These are phyloP conservation scores for Sceliomorpha sp. DNA, from an alignment of 2,888 invertebrate genomes.

Conservation along the genomic window DNA sequence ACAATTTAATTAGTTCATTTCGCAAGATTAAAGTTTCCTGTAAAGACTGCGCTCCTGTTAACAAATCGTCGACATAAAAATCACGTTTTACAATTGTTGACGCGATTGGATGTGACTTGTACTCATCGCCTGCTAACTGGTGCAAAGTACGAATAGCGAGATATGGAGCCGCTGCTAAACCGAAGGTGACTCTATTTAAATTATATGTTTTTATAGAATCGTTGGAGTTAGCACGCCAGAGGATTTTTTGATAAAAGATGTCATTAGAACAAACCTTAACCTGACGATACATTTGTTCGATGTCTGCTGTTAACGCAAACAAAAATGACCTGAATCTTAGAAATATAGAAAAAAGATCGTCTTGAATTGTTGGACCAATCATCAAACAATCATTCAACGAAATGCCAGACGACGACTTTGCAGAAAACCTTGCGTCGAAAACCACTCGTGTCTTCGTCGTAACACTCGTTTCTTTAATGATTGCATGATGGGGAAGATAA, in stretches of 20 bases:
- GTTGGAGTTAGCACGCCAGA: constrained; percentile 7
- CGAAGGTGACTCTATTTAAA: constrained; percentile 30
- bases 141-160: constrained; percentile 53
- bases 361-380: constrained; percentile 18
- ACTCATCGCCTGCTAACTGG: constrained; percentile 56
- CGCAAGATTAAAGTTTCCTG: too few species aligned
- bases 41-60: too few species aligned
- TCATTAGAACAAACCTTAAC: constrained; percentile 37
- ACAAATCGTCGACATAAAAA: too few species aligned
- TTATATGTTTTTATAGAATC: too few species aligned
- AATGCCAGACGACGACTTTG: constrained; percentile 9
- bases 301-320: constrained; percentile 63
- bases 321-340: constrained; percentile 21
- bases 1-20: too few species aligned
- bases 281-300: constrained; percentile 63
- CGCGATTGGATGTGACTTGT: too few species aligned
- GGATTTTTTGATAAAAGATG: constrained; percentile 14
- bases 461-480: constrained; percentile 11
- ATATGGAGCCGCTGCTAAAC: constrained; percentile 51
- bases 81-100: too few species aligned
- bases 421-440: too few species aligned
- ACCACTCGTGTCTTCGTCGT: constrained; percentile 23
- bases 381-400: constrained; percentile 26
- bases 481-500: constrained; percentile 14
- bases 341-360: too few species aligned